Conservation (phyloP, 2,888 invertebrate species). For the Allygus modestus region DNA sequence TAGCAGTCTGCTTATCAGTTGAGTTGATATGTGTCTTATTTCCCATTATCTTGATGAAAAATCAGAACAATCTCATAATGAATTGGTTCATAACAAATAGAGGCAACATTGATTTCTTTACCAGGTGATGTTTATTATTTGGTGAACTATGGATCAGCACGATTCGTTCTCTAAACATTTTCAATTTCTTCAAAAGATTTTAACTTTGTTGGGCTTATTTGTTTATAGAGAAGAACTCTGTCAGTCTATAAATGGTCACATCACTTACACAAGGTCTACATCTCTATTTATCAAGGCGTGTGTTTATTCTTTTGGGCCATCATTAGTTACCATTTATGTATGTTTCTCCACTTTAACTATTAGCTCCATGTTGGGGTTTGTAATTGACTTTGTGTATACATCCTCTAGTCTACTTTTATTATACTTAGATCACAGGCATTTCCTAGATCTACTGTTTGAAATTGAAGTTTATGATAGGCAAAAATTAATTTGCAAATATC, state of each 20-base stretch:
- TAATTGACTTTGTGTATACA: neutral
- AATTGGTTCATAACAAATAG: too few relatives aligned
- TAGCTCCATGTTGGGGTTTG: neutral
- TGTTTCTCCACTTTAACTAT: neutral
- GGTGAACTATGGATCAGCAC: neutral
- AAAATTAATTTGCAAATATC: slow-evolving; percentile 2
- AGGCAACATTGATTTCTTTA: too few relatives aligned
- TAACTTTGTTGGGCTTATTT: slow-evolving; percentile 10
- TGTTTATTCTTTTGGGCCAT: neutral
- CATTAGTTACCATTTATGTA: too few relatives aligned
- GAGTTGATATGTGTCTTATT: too few relatives aligned
- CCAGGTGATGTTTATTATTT: neutral
- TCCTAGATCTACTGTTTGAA: slow-evolving; percentile 7
- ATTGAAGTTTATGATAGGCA: slow-evolving; percentile 21
- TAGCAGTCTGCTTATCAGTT: too few relatives aligned
- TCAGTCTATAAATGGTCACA: neutral
- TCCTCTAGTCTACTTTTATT: neutral
- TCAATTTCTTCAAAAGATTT: neutral
- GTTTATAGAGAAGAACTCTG: neutral
- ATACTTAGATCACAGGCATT: neutral
- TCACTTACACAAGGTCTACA: neutral
- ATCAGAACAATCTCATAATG: too few relatives aligned
- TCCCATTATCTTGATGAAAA: too few relatives aligned
- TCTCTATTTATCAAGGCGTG: neutral
- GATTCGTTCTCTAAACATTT: neutral